These are phyloP conservation scores for Spilogale gracilis DNA, from an alignment of 2,113 vertebrate species.

Conservation along the genomic window DNA sequence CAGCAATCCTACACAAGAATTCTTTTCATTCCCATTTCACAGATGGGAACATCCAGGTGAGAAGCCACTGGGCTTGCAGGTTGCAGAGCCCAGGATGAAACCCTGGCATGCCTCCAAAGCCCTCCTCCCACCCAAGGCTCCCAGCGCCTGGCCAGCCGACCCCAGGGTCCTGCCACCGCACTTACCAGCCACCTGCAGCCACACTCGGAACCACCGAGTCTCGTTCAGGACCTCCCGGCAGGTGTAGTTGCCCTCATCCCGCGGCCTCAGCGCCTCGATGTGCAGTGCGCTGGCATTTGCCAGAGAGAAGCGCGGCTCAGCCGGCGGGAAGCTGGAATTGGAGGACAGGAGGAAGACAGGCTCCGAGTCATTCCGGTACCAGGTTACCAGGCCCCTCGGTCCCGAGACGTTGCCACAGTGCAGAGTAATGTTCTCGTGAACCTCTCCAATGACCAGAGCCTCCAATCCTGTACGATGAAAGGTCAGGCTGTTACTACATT, in stretches of 20 bases:
- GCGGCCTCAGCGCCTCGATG: constrained; percentile 80
- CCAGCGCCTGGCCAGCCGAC: background rate
- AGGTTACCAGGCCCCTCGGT: constrained; percentile 80
- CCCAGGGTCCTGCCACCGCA: background rate
- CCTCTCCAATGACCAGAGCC: constrained; percentile 81
- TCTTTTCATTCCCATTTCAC: background rate
- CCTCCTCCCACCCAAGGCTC: background rate
- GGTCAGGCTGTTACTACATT: background rate
- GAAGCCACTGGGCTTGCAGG: background rate
- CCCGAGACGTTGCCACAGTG: constrained; percentile 84
- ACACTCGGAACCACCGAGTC: constrained; percentile 80
- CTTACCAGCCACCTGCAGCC: constrained; percentile 92
- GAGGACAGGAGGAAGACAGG: constrained; percentile 84
- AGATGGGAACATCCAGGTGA: background rate
- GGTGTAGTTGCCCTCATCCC: constrained; percentile 90
- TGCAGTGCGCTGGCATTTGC: constrained; percentile 85
- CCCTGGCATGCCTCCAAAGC: background rate
- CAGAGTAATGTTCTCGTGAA: constrained; percentile 85
- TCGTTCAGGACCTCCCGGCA: constrained; percentile 85
- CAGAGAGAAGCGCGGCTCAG: constrained; percentile 81
- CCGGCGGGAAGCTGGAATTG: constrained; percentile 35
- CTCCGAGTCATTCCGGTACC: constrained; percentile 84
- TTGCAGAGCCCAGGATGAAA: background rate
- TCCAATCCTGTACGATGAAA: constrained; percentile 76
- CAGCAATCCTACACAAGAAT: background rate